These are phyloP conservation scores for Psettodes erumei DNA, from an alignment of 2,113 vertebrate species.

Conservation along the genomic window DNA sequence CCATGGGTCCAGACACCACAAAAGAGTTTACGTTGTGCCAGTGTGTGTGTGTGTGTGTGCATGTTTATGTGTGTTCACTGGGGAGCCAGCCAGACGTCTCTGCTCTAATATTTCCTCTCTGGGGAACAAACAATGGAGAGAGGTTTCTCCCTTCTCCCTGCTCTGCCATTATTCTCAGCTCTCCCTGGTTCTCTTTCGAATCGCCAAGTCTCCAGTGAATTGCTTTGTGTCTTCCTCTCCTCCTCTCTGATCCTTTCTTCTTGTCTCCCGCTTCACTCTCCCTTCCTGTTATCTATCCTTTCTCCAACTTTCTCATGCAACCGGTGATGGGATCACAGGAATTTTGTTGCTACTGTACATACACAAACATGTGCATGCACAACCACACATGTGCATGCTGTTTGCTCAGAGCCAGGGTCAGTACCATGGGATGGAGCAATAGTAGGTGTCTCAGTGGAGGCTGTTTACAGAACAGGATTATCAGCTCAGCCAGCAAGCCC, in stretches of 20 bases:
- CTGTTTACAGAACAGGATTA: neutral
- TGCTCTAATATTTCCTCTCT: slow-evolving; percentile 69
- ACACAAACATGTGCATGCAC: neutral
- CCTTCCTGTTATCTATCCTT: slow-evolving; percentile 8
- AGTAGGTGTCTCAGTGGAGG: neutral
- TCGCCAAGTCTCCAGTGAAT: neutral
- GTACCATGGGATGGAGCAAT: neutral
- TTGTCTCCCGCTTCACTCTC: neutral
- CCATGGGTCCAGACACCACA: slow-evolving; percentile 55
- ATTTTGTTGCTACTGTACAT: slow-evolving; percentile 32
- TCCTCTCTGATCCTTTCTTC: slow-evolving; percentile 10
- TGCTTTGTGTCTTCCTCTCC: slow-evolving; percentile 5
- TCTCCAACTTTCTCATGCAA: slow-evolving; percentile 1
- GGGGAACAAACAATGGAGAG: slow-evolving; percentile 57
- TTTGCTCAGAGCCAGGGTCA: slow-evolving; percentile 3
- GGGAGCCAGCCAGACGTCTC: slow-evolving; percentile 62
- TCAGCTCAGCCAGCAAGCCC: neutral
- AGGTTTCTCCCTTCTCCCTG: slow-evolving; percentile 43
- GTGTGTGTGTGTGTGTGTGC: slow-evolving; percentile 32
- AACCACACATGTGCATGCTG: neutral
- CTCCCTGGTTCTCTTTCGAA: slow-evolving; percentile 24
- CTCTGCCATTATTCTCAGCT: slow-evolving; percentile 22
- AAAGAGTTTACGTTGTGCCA: slow-evolving; percentile 42
- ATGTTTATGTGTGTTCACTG: slow-evolving; percentile 40
- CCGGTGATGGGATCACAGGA: slow-evolving; percentile 24